These are phyloP conservation scores for Sebastiscus albofasciatus DNA, from an alignment of 2,797 vertebrate species.

Conservation along the genomic window DNA sequence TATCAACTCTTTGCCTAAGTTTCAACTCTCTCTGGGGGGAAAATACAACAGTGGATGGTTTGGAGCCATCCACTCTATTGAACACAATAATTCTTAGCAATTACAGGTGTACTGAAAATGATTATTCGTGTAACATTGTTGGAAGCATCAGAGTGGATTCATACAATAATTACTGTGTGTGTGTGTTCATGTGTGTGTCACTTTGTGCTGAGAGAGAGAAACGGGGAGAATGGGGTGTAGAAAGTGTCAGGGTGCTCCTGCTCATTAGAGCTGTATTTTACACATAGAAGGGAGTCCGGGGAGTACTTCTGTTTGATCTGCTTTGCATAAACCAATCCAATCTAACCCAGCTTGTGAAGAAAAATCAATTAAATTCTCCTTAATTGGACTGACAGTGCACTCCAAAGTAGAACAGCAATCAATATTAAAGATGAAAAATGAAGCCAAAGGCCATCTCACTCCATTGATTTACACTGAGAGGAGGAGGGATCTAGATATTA, in stretches of 20 bases:
- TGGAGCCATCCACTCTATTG: slow-evolving; percentile 1
- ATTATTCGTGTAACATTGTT: slow-evolving; percentile 24
- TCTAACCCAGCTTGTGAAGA: slow-evolving; percentile 76
- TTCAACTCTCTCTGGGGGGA: slow-evolving; percentile 40
- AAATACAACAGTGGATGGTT: slow-evolving; percentile 22
- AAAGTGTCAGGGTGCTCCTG: slow-evolving; percentile 47
- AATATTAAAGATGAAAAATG: slow-evolving; percentile 84
- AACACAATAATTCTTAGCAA: slow-evolving; percentile 19
- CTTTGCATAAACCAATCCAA: slow-evolving; percentile 84
- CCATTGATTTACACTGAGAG: slow-evolving; percentile 79
- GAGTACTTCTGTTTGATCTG: slow-evolving; percentile 80
- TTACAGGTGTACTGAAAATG: slow-evolving; percentile 21
- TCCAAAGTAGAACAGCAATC: slow-evolving; percentile 79
- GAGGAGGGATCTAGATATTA: slow-evolving; percentile 72
- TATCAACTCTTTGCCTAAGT: slow-evolving; percentile 64
- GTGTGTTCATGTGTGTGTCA: neutral
- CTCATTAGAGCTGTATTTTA: slow-evolving; percentile 82
- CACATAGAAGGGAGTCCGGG: slow-evolving; percentile 73
- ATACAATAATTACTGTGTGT: slow-evolving; percentile 10
- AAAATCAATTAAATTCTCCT: slow-evolving; percentile 83
- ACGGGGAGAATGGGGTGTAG: slow-evolving; percentile 11
- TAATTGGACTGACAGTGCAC: slow-evolving; percentile 85
- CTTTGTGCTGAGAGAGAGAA: slow-evolving; percentile 26
- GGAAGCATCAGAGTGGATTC: slow-evolving; percentile 20
- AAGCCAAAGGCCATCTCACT: slow-evolving; percentile 80